Percentiles rank a stretch among this genome's conserved stretches.
Evolutionary conservation across 2,888 invertebrate species (phyloP).

Genomic region (Drosophila lacicola): DNA sequence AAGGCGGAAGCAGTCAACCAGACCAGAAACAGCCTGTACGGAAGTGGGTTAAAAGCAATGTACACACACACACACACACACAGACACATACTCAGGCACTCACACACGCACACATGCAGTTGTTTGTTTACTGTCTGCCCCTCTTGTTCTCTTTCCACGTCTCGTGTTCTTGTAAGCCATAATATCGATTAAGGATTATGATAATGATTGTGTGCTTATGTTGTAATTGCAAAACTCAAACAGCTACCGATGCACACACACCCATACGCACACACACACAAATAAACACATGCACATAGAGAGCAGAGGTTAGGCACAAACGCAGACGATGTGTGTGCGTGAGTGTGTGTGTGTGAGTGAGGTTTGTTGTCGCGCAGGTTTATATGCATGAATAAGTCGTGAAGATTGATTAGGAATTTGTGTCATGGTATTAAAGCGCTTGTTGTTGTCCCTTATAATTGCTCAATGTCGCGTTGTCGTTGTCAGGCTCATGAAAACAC

Average conservation of each 20-base stretch:
- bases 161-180: constrained; percentile 67
- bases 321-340: constrained; percentile 16
- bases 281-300: not conserved
- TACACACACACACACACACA: constrained; percentile 28
- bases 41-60: constrained; percentile 70
- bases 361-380: constrained; percentile 69
- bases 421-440: constrained; percentile 68
- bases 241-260: constrained; percentile 48
- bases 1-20: constrained; percentile 59
- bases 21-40: constrained; percentile 45
- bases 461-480: constrained; percentile 64
- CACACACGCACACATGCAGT: constrained; percentile 31
- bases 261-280: constrained; percentile 7
- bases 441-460: constrained; percentile 57
- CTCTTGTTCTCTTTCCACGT: not conserved
- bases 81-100: constrained; percentile 20
- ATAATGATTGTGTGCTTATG: constrained; percentile 84
- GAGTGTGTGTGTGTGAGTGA: constrained; percentile 27
- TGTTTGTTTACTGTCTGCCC: constrained; percentile 43
- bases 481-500: constrained; percentile 53
- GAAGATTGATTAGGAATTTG: constrained; percentile 77
- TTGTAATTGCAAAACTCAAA: constrained; percentile 82
- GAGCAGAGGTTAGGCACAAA: constrained; percentile 36
- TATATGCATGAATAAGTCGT: constrained; percentile 73
- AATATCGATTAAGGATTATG: constrained; percentile 85